These are phyloP conservation scores for Prolemur simus DNA, from an alignment of 2,113 vertebrate genomes.

Conservation along the genomic window DNA sequence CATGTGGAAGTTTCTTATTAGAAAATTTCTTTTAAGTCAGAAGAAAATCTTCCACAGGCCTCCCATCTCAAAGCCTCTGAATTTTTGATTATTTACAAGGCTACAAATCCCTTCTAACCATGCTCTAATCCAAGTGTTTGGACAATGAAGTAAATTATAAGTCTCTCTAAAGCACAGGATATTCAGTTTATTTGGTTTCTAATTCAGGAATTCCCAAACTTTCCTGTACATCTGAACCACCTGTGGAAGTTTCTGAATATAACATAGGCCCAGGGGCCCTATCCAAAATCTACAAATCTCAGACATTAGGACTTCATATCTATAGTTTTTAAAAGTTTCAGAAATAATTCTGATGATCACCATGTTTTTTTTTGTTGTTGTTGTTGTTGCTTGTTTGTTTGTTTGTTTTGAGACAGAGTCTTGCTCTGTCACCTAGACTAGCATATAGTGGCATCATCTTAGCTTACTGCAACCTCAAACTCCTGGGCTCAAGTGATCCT, in stretches of 20 bases:
- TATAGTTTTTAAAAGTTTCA: neutral
- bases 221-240: neutral
- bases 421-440: too few species aligned
- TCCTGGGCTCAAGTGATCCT: too few species aligned
- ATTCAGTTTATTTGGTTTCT: constrained; percentile 7
- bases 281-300: neutral
- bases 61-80: neutral
- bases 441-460: too few species aligned
- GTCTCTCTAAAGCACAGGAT: neutral
- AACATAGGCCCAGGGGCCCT: neutral
- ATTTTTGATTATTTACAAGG: constrained; percentile 34
- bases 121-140: constrained; percentile 14
- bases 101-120: constrained; percentile 5
- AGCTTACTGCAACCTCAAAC: too few species aligned
- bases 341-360: neutral
- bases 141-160: neutral
- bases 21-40: neutral
- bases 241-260: neutral
- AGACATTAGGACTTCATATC: neutral
- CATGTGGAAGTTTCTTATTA: neutral
- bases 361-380: too few species aligned
- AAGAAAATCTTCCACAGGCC: neutral
- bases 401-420: too few species aligned
- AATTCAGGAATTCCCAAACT: neutral
- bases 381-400: too few species aligned